Conservation (phyloP, 2,797 vertebrate genomes). For the Sus cebifrons region DNA sequence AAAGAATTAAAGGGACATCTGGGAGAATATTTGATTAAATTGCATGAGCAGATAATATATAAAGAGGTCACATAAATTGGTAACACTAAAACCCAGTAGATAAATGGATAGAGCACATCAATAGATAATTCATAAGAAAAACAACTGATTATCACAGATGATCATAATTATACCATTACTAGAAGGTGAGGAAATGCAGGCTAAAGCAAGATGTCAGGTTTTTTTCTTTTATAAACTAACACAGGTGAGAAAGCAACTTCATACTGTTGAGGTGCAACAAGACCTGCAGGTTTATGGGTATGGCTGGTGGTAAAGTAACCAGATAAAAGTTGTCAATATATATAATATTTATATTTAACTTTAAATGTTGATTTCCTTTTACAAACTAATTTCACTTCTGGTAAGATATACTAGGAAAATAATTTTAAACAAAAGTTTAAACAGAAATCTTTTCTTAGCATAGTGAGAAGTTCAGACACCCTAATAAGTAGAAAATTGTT, state of each 20-base stretch:
- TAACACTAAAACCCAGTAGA: background rate
- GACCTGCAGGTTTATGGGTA: background rate
- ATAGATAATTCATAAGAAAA: constrained; percentile 46
- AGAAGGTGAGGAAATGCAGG: constrained; percentile 42
- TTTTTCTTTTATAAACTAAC: constrained; percentile 22
- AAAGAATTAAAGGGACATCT: constrained; percentile 11
- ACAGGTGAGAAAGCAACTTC: background rate
- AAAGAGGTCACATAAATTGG: background rate
- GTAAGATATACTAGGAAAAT: constrained; percentile 21
- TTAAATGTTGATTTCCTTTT: constrained; percentile 48
- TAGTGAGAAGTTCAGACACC: constrained; percentile 31
- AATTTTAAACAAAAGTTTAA: constrained; percentile 56
- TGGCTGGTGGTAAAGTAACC: background rate
- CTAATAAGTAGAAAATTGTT: constrained; percentile 17
- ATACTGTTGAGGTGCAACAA: background rate
- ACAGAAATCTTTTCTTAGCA: constrained; percentile 2
- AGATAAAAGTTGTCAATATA: background rate
- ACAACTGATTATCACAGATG: background rate
- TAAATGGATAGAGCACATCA: background rate
- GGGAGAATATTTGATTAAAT: constrained; percentile 7
- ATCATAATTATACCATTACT: background rate
- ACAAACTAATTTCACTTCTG: constrained; percentile 36
- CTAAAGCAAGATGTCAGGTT: constrained; percentile 1
- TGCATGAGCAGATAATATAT: constrained; percentile 20
- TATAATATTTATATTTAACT: constrained; percentile 20